Evolutionary conservation across 2,888 invertebrate genomes (phyloP), one percentile per base, ranked within the genome.

Genomic region (Frankliniella intonsa): DNA sequence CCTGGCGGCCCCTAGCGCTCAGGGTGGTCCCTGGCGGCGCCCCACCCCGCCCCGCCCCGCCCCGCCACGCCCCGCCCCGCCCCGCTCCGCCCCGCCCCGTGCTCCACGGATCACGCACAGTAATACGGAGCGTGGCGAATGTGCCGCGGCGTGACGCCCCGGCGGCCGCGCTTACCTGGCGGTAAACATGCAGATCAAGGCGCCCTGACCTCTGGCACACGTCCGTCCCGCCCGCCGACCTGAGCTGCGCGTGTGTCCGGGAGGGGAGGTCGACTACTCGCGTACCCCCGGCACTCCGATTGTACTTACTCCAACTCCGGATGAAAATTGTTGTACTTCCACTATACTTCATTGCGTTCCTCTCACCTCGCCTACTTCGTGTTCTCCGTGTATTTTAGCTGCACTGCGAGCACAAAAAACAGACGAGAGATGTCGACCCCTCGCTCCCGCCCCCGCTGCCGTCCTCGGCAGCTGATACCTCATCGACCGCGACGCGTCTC

Each of bases 161-260:
- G 69, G 22, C 7, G 69, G 25, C 11, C 25, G 2, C 22, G 22
- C 25, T 76, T 25, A 2, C 69, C 69, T 22, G n/a, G 25, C 25
- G 69, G 25, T 76, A 76, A 76, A 76, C 69, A 76, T 76, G 69
- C 11, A 25, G 69, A 76, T 76, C 22, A 62, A 25, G 69, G 9
- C 69, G 9, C 3, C 69, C 22, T 22, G 9, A 22, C 69, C 22
- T 22, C 12, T 17, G 55, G 55, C 8, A 12, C 12, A 51, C 7
- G 38, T 38, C 38, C 69, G 25, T 76, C 69, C 69, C 69, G 11
- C 22, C 7, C 22, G 22, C 22, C 22, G 62, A 62, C 14, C 62
- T 17, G 55, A 55, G 3, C 55, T 12, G 62, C 62, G 62, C 62
- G 62, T n/a, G n/a, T n/a, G n/a, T n/a, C n/a, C n/a, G n/a, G n/a